Evolutionary conservation across 2,797 vertebrate species (phyloP).

Genomic region (Coluber constrictor): DNA sequence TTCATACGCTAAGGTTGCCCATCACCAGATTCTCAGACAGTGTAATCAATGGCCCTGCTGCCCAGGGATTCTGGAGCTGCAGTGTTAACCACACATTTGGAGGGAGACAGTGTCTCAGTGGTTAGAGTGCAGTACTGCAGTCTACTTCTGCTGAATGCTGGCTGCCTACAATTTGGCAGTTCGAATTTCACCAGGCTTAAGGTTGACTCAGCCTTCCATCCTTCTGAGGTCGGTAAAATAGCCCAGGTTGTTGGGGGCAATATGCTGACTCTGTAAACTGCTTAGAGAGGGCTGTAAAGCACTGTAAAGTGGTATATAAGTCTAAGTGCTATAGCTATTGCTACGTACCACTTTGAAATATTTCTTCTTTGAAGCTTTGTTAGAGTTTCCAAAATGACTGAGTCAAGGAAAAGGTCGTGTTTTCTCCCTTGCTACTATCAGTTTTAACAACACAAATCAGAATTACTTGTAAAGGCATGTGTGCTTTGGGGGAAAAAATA

Average conservation of each 20-base stretch:
- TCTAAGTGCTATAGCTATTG: no score
- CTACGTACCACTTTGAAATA: not conserved
- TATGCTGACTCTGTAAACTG: no score
- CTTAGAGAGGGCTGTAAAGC: no score
- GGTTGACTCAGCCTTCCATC: no score
- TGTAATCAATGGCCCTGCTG: not conserved
- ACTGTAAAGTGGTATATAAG: no score
- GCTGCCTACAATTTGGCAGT: no score
- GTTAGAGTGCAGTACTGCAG: no score
- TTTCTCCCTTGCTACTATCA: constrained; percentile 17
- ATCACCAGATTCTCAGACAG: not conserved
- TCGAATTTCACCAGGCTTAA: no score
- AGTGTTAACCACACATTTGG: not conserved
- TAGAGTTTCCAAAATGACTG: no score
- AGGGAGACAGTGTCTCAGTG: not conserved
- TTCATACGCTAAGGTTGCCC: not conserved
- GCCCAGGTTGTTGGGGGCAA: no score
- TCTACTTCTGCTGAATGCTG: no score
- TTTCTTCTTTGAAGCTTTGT: not conserved
- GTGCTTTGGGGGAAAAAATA: constrained; percentile 61
- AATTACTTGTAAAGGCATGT: constrained; percentile 51
- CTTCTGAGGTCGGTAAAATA: no score
- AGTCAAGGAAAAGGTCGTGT: not conserved
- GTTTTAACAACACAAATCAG: constrained; percentile 42
- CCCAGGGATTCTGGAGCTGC: not conserved